A percentile compares a stretch with the other conserved stretches of the same genome.
phyloP scores from a whole-genome alignment of 2,113 vertebrate species.

The Corythaixoides concolor region DNA sequence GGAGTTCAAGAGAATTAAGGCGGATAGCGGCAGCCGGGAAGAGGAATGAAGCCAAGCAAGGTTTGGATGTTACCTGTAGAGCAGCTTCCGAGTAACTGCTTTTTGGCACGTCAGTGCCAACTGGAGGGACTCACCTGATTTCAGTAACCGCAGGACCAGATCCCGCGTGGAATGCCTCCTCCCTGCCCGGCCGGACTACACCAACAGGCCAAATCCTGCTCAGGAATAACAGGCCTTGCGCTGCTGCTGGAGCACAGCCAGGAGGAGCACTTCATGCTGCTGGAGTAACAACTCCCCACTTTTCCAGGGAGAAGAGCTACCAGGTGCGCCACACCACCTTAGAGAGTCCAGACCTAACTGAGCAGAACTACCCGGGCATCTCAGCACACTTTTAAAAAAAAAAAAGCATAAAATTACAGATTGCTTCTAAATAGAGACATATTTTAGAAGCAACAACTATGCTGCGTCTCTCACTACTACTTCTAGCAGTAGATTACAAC shows the following conservation, averaged over 20 bases:
- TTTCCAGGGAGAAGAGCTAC: background rate
- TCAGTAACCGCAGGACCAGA: background rate
- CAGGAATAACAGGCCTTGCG: rapidly evolving
- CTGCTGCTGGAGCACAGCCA: background rate
- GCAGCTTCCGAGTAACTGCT: background rate
- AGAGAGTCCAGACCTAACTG: background rate
- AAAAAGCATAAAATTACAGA: background rate
- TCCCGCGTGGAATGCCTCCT: rapidly evolving
- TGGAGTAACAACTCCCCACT: rapidly evolving
- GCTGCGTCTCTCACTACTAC: background rate
- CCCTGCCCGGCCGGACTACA: background rate
- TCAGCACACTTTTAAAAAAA: background rate
- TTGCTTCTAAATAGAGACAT: background rate
- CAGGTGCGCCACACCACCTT: background rate
- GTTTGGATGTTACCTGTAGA: background rate
- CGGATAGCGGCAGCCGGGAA: background rate
- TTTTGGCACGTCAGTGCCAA: background rate
- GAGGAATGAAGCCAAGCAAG: background rate
- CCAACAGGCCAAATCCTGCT: rapidly evolving
- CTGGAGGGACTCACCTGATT: rapidly evolving
- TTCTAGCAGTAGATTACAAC: background rate
- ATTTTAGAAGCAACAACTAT: background rate
- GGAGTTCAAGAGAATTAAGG: background rate
- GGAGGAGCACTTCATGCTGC: background rate
- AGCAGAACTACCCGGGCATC: background rate